Percentiles rank a stretch among this genome's conserved stretches.
Conservation (phyloP, 2,888 invertebrate genomes). For the Ganaspis brasiliensis region DNA sequence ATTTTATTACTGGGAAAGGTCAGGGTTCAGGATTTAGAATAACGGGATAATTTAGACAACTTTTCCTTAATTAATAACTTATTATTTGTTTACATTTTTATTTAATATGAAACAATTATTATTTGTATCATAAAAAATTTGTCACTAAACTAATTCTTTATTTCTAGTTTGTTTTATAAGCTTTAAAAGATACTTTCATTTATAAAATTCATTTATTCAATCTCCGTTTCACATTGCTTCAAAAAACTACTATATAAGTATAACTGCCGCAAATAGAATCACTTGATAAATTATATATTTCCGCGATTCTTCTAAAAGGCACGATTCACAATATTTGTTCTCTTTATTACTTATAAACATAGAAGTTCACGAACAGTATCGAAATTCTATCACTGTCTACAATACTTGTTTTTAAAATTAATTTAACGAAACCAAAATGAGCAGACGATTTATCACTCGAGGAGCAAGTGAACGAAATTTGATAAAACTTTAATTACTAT, state of each 20-base stretch:
- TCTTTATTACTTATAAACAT: conserved; percentile 24
- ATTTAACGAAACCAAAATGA: conserved; percentile 5
- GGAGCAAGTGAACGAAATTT: no score
- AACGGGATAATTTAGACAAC: no score
- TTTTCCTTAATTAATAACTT: no score
- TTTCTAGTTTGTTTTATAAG: not conserved
- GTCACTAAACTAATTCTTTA: no score
- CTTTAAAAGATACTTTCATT: conserved; percentile 3
- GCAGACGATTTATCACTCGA: not conserved
- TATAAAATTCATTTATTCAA: conserved; percentile 35
- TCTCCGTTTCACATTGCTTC: conserved; percentile 27
- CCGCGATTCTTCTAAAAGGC: not conserved
- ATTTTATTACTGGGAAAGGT: no score
- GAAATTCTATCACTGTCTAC: conserved; percentile 35
- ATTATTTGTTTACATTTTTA: no score
- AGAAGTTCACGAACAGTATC: conserved; percentile 15
- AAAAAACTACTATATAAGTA: conserved; percentile 57
- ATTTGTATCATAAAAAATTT: no score
- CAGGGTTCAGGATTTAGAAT: no score
- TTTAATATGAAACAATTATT: conserved; percentile 27
- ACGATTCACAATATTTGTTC: conserved; percentile 12
- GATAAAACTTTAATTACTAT: no score
- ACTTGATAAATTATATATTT: not conserved
- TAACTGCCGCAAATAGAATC: conserved; percentile 64
- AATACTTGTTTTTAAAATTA: conserved; percentile 20